These are phyloP conservation scores for Raja brachyura DNA, from an alignment of 2,113 vertebrate species.

Conservation along the genomic window DNA sequence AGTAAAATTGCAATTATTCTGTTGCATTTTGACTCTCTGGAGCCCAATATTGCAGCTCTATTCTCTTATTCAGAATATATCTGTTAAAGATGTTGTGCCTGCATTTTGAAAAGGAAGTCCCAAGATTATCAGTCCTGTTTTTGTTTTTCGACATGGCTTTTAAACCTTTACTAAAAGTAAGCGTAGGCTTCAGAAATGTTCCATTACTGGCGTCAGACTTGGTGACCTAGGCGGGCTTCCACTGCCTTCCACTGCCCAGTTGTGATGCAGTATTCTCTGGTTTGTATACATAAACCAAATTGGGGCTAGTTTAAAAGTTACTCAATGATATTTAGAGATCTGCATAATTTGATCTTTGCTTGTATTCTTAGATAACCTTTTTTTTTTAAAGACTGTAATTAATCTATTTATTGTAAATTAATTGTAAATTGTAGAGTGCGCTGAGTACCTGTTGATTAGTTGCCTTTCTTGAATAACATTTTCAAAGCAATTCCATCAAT, in stretches of 20 bases:
- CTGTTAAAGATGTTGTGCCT: not conserved
- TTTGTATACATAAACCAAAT: not conserved
- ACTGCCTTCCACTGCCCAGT: no score
- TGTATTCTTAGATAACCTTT: not conserved
- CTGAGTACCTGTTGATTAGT: not conserved
- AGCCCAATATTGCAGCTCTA: no score
- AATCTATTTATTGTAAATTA: not conserved
- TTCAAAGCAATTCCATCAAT: not conserved
- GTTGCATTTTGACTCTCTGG: no score
- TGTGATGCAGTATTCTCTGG: not conserved
- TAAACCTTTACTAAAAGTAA: no score
- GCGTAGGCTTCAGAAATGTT: not conserved
- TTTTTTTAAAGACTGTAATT: not conserved
- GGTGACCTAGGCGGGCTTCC: no score
- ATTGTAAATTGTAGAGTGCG: not conserved
- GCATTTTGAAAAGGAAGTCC: not conserved
- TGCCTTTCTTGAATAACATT: not conserved
- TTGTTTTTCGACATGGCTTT: no score
- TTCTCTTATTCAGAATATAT: not conserved
- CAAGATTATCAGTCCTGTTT: not conserved
- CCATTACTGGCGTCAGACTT: no score
- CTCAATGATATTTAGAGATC: not conserved
- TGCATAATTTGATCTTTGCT: not conserved
- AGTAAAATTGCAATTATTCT: no score
- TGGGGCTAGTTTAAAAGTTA: not conserved